Conservation (phyloP, 2,113 vertebrate species). For the Onychostruthus taczanowskii region DNA sequence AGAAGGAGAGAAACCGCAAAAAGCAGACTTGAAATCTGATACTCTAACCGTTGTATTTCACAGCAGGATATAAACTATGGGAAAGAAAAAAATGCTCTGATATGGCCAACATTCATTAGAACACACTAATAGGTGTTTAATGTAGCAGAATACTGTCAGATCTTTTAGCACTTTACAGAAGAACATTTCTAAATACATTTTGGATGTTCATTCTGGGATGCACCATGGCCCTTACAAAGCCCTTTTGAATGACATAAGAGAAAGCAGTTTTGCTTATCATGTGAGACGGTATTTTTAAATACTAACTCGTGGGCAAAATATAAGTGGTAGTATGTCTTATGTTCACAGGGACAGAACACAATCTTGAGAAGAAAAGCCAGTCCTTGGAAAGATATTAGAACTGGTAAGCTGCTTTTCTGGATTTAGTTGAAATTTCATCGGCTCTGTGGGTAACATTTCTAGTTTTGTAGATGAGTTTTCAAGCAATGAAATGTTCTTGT, state of each 20-base stretch:
- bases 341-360: neutral
- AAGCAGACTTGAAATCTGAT: neutral
- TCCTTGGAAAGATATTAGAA: neutral
- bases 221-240: neutral
- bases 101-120: neutral
- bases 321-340: neutral
- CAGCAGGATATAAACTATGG: neutral
- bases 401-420: neutral
- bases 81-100: neutral
- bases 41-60: neutral
- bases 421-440: constrained; percentile 18
- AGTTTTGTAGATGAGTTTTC: constrained; percentile 20
- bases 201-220: neutral
- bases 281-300: neutral
- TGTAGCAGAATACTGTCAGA: neutral
- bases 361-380: neutral
- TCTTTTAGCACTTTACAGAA: neutral
- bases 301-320: neutral
- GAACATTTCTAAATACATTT: neutral
- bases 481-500: constrained; percentile 2
- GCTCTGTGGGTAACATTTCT: neutral
- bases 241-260: neutral
- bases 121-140: neutral
- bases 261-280: neutral
- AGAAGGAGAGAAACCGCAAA: neutral